Evolutionary conservation across 2,797 vertebrate genomes (phyloP).

Genomic region (Lutjanus campechanus): DNA sequence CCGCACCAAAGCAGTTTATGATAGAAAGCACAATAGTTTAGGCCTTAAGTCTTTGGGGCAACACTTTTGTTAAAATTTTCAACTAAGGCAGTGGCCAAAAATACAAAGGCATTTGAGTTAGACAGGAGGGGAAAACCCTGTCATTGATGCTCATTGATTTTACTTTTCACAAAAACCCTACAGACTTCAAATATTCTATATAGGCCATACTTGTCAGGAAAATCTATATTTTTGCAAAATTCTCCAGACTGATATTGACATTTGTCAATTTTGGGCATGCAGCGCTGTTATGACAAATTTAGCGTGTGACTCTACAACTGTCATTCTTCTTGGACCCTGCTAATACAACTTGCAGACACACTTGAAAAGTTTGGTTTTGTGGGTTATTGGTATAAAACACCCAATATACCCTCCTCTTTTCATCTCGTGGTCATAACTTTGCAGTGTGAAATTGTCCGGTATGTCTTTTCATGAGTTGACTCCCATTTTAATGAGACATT

Average conservation of each 20-base stretch:
- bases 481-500: conserved; percentile 29
- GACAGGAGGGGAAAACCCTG: no score
- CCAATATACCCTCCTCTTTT: not conserved
- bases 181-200: not conserved
- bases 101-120: no score
- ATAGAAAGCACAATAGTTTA: no score
- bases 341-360: not conserved
- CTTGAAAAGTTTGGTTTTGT: not conserved
- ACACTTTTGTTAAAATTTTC: no score
- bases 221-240: not conserved
- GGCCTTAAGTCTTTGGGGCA: no score
- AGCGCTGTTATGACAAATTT: not conserved
- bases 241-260: not conserved
- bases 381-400: not conserved
- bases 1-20: no score
- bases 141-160: not conserved
- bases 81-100: no score
- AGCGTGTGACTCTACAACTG: not conserved
- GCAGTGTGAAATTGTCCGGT: not conserved
- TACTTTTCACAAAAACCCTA: not conserved
- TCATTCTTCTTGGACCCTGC: not conserved
- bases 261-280: not conserved
- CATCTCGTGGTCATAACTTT: not conserved
- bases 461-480: conserved; percentile 20
- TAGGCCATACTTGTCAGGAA: not conserved